phyloP scores from a whole-genome alignment of 92 coral and sea anemone species.

The Bergia sp. region DNA sequence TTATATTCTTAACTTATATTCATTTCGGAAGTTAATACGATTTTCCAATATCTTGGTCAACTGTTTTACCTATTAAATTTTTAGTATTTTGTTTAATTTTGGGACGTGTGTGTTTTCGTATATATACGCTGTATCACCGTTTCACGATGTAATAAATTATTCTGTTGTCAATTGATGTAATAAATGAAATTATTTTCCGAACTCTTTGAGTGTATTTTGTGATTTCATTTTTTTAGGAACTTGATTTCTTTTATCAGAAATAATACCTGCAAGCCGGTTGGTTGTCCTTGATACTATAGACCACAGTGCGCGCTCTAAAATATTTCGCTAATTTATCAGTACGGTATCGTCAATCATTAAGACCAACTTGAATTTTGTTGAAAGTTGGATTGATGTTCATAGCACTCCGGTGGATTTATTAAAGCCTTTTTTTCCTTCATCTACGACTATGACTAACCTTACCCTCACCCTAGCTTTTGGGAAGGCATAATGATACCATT shows the following conservation, averaged over 20 bases:
- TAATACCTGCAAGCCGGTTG: neutral
- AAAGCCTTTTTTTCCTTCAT: no score
- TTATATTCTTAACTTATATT: neutral
- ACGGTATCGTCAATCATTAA: no score
- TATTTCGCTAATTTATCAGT: no score
- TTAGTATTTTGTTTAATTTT: neutral
- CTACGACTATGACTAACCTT: no score
- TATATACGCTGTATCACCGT: neutral
- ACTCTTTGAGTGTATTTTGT: neutral
- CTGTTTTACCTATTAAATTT: neutral
- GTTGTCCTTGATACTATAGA: neutral
- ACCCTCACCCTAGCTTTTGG: no score
- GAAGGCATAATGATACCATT: no score
- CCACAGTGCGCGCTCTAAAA: neutral
- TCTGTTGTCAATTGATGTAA: neutral
- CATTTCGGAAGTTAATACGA: neutral
- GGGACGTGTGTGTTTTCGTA: slow-evolving; percentile 4
- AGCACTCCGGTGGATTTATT: no score
- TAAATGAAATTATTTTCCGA: slow-evolving; percentile 24
- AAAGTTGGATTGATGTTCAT: no score
- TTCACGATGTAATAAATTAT: neutral
- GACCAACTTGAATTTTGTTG: no score
- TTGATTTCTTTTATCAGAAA: neutral
- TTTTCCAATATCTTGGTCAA: slow-evolving; percentile 2
- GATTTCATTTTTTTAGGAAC: neutral